Conservation (phyloP, 2,888 invertebrate species). For the Pecten maximus region DNA sequence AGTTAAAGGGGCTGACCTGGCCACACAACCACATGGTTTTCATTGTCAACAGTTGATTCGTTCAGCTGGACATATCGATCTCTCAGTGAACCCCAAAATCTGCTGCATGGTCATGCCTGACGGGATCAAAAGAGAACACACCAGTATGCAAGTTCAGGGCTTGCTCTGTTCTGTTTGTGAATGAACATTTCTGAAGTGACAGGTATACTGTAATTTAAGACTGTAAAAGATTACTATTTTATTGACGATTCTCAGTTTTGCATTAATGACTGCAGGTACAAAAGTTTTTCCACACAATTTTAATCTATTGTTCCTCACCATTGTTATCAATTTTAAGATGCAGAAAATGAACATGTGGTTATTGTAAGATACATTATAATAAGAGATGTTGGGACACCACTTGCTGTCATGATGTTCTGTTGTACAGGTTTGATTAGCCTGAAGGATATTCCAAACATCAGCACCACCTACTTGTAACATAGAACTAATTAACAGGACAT, state of each 20-base stretch:
- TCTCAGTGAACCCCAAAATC: background rate
- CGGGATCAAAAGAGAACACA: background rate
- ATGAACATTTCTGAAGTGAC: background rate
- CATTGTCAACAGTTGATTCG: background rate
- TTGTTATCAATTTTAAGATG: too few relatives aligned
- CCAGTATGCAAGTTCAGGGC: background rate
- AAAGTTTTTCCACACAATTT: background rate
- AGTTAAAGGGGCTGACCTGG: background rate
- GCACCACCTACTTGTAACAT: slow-evolving; percentile 6
- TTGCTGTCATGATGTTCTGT: background rate
- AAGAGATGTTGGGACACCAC: too few relatives aligned
- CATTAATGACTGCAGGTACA: background rate
- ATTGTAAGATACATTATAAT: too few relatives aligned
- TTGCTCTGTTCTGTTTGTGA: background rate
- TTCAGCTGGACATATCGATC: background rate
- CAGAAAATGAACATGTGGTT: too few relatives aligned
- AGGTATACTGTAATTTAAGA: background rate
- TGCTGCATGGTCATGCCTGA: background rate
- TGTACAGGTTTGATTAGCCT: background rate
- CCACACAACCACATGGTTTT: background rate
- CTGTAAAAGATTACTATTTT: background rate
- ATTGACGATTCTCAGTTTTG: background rate
- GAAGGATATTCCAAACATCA: slow-evolving; percentile 9
- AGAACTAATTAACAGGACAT: slow-evolving; percentile 9
- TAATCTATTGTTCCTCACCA: too few relatives aligned